Evolutionary conservation across 37 sponge, comb jelly and placozoan genomes (phyloP), one percentile per base, ranked within the genome.

Genomic region (Spongia lamella): DNA sequence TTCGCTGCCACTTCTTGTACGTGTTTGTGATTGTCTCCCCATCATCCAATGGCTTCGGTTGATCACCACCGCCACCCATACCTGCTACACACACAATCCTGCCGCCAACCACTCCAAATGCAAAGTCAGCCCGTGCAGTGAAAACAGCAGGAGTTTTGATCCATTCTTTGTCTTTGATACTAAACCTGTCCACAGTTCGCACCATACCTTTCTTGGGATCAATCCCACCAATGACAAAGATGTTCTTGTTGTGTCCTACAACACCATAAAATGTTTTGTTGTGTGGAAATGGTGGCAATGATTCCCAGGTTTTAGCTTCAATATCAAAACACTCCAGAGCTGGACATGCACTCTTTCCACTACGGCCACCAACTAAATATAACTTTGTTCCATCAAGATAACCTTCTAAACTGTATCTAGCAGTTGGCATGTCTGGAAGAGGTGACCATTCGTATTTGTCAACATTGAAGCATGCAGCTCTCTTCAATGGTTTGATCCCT

Each of bases 261-360:
- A 90, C 78, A 27, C 61, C 59, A 68, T 85, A 85, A 58, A 90
- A 90, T 7, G 85, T 81, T 16, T 76, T 38, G 1, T 63, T 24
- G 26, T 78, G 24, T 1, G 59, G 43, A 62, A 90, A 76, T 9
- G 86, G 71, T 7, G 73, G 59, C 31, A 90, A 56, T n/a, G 59
- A 32, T 39, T 84, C 86, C 90, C 90, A 90, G 61, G 84, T 77
- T 61, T 85, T 71, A 13, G 86, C 81, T 32, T 84, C 90, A 35
- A 85, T 50, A 63, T 90, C 86, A 37, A 78, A 85, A 0, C 66
- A 76, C 49, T 90, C 90, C 29, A 61, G 68, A 2, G 66, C 66
- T 36, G 76, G 50, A 14, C 81, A 39, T 9, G 90, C 72, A 2
- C 26, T 58, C 38, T 57, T 7, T 15, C 84, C 84, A 11, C 73